phyloP scores from a whole-genome alignment of 2,797 vertebrate species.

The Poecilia wingei region DNA sequence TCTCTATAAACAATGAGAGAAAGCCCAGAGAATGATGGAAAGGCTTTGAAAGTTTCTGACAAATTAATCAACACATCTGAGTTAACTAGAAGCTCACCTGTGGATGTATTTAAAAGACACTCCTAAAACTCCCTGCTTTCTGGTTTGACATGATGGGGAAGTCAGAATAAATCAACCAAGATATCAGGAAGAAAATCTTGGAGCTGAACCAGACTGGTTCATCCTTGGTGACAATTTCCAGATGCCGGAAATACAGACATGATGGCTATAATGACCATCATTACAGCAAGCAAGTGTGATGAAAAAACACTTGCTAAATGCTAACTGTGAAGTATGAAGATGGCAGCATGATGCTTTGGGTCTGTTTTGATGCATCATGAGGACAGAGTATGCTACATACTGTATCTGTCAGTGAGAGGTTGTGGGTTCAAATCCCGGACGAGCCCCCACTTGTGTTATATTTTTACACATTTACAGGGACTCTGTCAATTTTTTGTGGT shows the following conservation, averaged over 20 bases:
- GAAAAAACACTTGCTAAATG: background rate
- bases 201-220: no score
- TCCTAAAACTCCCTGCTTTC: background rate
- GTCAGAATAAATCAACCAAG: background rate
- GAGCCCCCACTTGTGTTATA: no score
- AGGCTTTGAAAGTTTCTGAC: background rate
- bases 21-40: background rate
- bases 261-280: background rate
- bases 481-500: no score
- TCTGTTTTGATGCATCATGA: background rate
- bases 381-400: background rate
- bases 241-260: no score
- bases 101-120: background rate
- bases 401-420: no score
- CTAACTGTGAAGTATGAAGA: no score
- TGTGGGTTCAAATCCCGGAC: no score
- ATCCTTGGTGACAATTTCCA: no score
- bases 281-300: background rate
- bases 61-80: background rate
- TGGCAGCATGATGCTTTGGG: background rate
- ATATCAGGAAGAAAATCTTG: background rate
- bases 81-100: no score
- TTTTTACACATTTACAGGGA: no score
- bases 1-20: background rate
- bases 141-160: background rate